phyloP scores from a whole-genome alignment of 2,113 vertebrate genomes.

The Rynchops niger region DNA sequence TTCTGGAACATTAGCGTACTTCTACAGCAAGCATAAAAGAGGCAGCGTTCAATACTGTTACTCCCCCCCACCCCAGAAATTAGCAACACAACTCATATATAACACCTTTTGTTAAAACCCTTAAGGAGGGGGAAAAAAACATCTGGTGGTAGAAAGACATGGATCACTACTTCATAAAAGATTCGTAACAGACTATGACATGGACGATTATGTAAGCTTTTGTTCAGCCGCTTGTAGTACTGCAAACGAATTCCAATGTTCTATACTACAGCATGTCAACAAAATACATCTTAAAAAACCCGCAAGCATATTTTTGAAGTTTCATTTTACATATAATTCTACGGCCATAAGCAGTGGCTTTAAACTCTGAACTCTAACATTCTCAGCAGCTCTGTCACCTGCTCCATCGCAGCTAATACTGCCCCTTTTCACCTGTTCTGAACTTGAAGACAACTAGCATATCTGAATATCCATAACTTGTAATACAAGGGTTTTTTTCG shows the following conservation, averaged over 20 bases:
- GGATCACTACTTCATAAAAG: not conserved
- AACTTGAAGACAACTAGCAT: not conserved
- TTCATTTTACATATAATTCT: not conserved
- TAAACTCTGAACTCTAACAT: not conserved
- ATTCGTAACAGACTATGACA: not conserved
- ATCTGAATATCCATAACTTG: not conserved
- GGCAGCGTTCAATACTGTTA: not conserved
- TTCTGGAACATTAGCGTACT: not conserved
- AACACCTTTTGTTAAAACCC: not conserved
- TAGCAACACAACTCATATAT: not conserved
- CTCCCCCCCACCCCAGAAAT: not conserved
- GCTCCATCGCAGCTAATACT: not conserved
- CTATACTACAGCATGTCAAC: not conserved
- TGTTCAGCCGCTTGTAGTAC: not conserved
- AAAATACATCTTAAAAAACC: not conserved
- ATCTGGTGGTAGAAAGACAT: not conserved
- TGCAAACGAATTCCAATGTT: not conserved
- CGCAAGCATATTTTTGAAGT: not conserved
- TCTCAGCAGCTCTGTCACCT: not conserved
- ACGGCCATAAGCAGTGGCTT: not conserved
- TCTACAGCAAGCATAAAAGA: not conserved
- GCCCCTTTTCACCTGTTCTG: not conserved
- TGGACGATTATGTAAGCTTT: constrained; percentile 6
- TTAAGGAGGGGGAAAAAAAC: not conserved
- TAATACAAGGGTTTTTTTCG: not conserved